Conservation (phyloP, 2,888 invertebrate species). For the Rutpela maculata region DNA sequence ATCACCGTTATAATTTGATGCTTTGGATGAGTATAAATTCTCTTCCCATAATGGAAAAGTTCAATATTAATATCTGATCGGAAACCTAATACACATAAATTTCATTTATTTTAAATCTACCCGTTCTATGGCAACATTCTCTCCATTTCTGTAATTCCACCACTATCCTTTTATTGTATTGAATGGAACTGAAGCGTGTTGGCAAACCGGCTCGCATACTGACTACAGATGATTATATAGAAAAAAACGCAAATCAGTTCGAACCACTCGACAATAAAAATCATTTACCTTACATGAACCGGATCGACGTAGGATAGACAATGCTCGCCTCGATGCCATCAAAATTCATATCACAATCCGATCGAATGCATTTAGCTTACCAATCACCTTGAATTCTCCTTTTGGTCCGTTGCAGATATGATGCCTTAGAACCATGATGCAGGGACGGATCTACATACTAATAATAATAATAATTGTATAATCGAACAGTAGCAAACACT, state of each 20-base stretch:
- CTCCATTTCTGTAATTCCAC: background rate
- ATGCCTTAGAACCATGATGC: background rate
- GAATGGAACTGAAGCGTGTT: constrained; percentile 2
- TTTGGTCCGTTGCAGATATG: background rate
- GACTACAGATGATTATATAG: constrained; percentile 13
- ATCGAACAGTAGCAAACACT: too few relatives aligned
- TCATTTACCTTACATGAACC: constrained; percentile 23
- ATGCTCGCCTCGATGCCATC: constrained; percentile 42
- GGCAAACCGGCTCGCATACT: constrained; percentile 1
- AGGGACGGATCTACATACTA: background rate
- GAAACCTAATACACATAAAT: background rate
- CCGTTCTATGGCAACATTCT: background rate
- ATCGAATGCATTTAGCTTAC: constrained; percentile 50
- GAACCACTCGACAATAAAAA: constrained; percentile 20
- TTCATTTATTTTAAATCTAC: background rate
- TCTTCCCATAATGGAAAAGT: background rate
- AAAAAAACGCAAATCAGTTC: constrained; percentile 11
- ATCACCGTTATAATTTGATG: background rate
- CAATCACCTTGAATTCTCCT: constrained; percentile 43
- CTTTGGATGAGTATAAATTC: background rate
- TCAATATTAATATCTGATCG: background rate
- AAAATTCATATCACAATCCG: constrained; percentile 55
- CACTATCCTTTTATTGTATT: constrained; percentile 1
- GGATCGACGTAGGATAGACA: constrained; percentile 17
- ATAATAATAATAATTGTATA: too few relatives aligned